Conservation (phyloP, 2,797 vertebrate genomes). For the Mormyrops boulengeri region DNA sequence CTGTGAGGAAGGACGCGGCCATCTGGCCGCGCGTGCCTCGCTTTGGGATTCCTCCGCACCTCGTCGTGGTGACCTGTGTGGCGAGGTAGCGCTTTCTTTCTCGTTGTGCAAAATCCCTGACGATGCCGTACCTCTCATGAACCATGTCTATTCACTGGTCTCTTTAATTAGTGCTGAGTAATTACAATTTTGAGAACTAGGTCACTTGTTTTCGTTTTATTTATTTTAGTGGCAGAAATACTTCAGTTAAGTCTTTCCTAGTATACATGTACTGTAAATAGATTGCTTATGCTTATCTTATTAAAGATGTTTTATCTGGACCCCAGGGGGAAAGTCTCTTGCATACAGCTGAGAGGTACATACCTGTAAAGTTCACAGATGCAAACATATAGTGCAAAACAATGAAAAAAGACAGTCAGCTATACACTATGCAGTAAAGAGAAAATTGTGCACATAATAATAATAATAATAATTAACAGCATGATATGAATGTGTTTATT, state of each 20-base stretch:
- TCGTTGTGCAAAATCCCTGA: not conserved
- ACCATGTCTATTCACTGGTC: not conserved
- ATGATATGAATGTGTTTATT: not conserved
- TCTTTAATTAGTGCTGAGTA: not conserved
- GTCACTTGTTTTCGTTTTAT: not conserved
- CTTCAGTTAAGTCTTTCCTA: not conserved
- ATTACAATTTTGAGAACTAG: not conserved
- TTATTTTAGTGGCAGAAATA: not conserved
- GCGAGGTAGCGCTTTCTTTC: not conserved
- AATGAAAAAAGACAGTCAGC: not conserved
- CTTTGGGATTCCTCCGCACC: not conserved
- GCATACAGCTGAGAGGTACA: not conserved
- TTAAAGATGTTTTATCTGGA: not conserved
- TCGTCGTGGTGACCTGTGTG: not conserved
- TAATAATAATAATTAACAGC: not conserved
- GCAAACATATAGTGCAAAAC: not conserved
- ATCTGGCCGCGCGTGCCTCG: not conserved
- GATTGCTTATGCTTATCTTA: not conserved
- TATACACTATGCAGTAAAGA: not conserved
- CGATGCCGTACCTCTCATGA: not conserved
- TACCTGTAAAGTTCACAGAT: not conserved
- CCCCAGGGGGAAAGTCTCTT: not conserved
- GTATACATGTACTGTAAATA: not conserved
- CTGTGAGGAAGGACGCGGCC: not conserved
- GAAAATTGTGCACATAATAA: not conserved